Percentiles rank a stretch among this genome's conserved stretches.
Conservation (phyloP, 2,888 invertebrate species). For the Lithophane ornitopus region DNA sequence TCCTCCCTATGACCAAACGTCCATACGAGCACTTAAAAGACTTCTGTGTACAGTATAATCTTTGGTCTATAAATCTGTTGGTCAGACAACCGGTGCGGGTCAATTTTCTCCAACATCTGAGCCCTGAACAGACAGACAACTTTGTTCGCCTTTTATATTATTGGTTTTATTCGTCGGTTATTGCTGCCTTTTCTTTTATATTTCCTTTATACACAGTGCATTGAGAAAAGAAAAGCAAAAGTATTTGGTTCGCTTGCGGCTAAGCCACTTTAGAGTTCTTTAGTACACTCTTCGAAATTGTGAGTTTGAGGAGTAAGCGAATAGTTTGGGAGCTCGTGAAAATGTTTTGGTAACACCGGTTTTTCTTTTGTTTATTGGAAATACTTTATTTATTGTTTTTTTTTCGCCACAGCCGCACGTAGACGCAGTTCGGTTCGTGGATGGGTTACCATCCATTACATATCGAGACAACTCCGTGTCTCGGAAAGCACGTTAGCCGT, state of each 20-base stretch:
- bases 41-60: constrained; percentile 50
- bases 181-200: constrained; percentile 20
- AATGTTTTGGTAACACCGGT: constrained; percentile 25
- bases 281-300: constrained; percentile 26
- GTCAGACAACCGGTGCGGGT: constrained; percentile 61
- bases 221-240: constrained; percentile 17
- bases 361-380: constrained; percentile 5
- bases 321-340: constrained; percentile 34
- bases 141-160: constrained; percentile 44
- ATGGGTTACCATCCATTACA: no score
- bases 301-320: constrained; percentile 38
- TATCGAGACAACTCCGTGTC: no score
- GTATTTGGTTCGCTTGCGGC: constrained; percentile 28
- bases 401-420: no score
- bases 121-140: constrained; percentile 63
- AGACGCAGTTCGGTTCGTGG: no score
- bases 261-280: constrained; percentile 38
- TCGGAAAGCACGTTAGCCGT: no score
- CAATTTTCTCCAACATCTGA: constrained; percentile 75
- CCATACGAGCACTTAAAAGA: constrained; percentile 17
- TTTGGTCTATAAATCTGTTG: constrained; percentile 65
- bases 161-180: constrained; percentile 39
- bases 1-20: not conserved
- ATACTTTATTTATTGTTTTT: not conserved
- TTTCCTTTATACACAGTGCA: constrained; percentile 17